These are phyloP conservation scores for Drymodes brunneopygia DNA, from an alignment of 2,113 vertebrate genomes.

Conservation along the genomic window DNA sequence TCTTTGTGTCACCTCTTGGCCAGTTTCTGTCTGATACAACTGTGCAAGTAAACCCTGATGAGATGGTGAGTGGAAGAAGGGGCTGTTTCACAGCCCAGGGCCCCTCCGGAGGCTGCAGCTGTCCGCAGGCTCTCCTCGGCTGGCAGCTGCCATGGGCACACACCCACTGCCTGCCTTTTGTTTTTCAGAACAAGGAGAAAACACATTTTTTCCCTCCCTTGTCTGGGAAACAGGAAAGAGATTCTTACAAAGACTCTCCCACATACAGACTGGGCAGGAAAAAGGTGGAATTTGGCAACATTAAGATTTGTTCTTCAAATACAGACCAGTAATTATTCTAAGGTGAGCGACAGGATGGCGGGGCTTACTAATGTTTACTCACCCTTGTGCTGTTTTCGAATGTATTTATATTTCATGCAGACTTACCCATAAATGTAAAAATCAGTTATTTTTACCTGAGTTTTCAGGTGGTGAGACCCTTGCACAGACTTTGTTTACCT, in stretches of 20 bases:
- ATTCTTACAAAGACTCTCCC: conserved; percentile 41
- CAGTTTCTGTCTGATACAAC: neutral
- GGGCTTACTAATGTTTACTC: conserved; percentile 22
- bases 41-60: neutral
- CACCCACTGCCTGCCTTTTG: conserved; percentile 26
- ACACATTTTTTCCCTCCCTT: conserved; percentile 27
- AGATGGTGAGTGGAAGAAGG: no score
- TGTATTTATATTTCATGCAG: neutral
- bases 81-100: neutral
- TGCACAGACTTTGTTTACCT: neutral
- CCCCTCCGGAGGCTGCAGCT: neutral
- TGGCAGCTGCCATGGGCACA: neutral
- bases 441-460: neutral
- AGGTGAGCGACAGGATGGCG: conserved; percentile 34
- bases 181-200: conserved; percentile 45
- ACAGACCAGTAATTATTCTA: conserved; percentile 29
- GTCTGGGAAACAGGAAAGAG: conserved; percentile 66
- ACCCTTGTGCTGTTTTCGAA: neutral
- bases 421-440: neutral
- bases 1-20: neutral
- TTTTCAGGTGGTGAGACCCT: neutral
- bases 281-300: conserved; percentile 57
- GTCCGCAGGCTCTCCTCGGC: neutral
- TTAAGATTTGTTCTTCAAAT: conserved; percentile 45
- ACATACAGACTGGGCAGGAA: conserved; percentile 28